phyloP scores from a whole-genome alignment of 2,888 invertebrate genomes.

The Achlya flavicornis region DNA sequence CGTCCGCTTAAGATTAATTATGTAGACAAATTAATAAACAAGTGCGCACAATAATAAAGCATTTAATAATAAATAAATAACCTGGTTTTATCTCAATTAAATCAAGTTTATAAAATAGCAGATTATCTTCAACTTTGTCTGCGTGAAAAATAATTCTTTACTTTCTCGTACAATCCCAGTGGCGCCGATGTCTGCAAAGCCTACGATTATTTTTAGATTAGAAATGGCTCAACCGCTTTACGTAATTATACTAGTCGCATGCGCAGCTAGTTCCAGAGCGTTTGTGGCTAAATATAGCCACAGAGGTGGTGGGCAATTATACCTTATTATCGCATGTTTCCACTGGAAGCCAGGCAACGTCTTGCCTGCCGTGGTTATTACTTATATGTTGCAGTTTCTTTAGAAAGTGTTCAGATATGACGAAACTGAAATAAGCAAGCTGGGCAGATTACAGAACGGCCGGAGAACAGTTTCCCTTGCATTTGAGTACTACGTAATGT shows the following conservation, averaged over 20 bases:
- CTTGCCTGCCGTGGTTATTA: constrained; percentile 66
- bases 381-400: constrained; percentile 69
- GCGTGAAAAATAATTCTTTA: constrained; percentile 71
- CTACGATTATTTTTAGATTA: constrained; percentile 85
- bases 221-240: constrained; percentile 84
- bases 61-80: neutral
- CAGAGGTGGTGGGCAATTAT: constrained; percentile 79
- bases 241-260: constrained; percentile 82
- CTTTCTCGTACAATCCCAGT: constrained; percentile 80
- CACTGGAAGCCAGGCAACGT: constrained; percentile 73
- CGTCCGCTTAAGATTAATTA: neutral
- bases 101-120: neutral
- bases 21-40: neutral
- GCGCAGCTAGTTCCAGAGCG: constrained; percentile 79
- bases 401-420: constrained; percentile 81
- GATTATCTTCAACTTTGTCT: constrained; percentile 41
- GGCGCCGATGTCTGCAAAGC: constrained; percentile 79
- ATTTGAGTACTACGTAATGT: constrained; percentile 69
- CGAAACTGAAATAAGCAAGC: constrained; percentile 74
- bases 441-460: constrained; percentile 68
- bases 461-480: constrained; percentile 62
- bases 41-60: neutral
- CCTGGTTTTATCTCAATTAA: neutral
- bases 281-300: constrained; percentile 81
- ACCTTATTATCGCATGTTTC: constrained; percentile 82